Percentiles rank a stretch among this genome's conserved stretches.
These are phyloP conservation scores for Nasonia longicornis DNA, from an alignment of 1,140 invertebrate species.

Conservation along the genomic window DNA sequence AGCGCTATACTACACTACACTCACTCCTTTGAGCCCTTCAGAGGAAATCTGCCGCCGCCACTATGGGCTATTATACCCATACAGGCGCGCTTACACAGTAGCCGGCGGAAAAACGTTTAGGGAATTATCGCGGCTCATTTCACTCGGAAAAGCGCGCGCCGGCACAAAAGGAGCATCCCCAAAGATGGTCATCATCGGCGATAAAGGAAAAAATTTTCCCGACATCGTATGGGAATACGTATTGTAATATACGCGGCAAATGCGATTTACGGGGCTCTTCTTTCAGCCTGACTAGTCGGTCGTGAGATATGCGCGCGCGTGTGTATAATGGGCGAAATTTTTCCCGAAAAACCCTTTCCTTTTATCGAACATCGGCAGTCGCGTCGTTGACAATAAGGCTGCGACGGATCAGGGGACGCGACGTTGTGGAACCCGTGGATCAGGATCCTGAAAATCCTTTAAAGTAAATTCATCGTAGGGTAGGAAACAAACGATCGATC, in stretches of 20 bases:
- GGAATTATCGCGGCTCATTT: constrained; percentile 65
- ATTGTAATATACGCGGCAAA: constrained; percentile 53
- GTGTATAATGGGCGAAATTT: neutral
- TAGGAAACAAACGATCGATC: too few species aligned
- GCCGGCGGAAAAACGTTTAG: constrained; percentile 50
- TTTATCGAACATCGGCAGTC: too few species aligned
- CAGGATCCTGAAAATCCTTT: too few species aligned
- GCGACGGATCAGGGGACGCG: too few species aligned
- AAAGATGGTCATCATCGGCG: constrained; percentile 50
- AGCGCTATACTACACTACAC: constrained; percentile 19
- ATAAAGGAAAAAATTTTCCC: constrained; percentile 34
- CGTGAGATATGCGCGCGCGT: constrained; percentile 38
- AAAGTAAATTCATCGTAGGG: too few species aligned
- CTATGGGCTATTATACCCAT: neutral
- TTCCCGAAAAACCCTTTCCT: neutral
- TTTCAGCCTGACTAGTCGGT: constrained; percentile 46
- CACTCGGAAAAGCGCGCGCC: constrained; percentile 61
- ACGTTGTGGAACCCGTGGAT: too few species aligned
- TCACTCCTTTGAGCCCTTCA: constrained; percentile 42
- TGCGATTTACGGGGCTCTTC: constrained; percentile 54
- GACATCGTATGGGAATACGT: constrained; percentile 62
- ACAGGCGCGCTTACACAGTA: neutral
- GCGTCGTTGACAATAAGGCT: too few species aligned
- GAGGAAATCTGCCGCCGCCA: neutral
- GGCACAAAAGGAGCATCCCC: constrained; percentile 58